Evolutionary conservation across 2,113 vertebrate species (phyloP).

Genomic region (Heterocephalus glaber): DNA sequence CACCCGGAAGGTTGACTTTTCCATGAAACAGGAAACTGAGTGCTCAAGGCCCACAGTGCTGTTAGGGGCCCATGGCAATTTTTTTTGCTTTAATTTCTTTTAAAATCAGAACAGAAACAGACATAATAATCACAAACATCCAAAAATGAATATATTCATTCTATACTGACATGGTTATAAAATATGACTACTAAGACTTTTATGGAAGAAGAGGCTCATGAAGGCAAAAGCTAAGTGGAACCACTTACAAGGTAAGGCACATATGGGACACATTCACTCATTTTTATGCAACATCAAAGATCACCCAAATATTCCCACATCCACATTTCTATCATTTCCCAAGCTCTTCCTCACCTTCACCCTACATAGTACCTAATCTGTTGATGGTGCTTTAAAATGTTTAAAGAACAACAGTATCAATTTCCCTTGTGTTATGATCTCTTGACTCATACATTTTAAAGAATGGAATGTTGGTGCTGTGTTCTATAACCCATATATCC

Average conservation of each 20-base stretch:
- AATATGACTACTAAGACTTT: not conserved
- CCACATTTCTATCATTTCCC: not conserved
- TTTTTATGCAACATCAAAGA: not conserved
- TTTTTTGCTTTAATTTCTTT: constrained; percentile 7
- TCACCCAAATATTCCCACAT: not conserved
- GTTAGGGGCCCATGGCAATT: not conserved
- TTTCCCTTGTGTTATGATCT: constrained; percentile 28
- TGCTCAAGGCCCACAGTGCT: not conserved
- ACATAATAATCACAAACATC: not conserved
- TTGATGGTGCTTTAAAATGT: not conserved
- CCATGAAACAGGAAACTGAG: not conserved
- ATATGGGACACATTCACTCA: not conserved
- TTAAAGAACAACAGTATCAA: not conserved
- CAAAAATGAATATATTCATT: not conserved
- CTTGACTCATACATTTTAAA: not conserved
- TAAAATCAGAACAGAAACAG: not conserved
- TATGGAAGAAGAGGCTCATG: not conserved
- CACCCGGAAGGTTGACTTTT: not conserved
- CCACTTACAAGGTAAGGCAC: not conserved
- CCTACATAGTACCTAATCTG: not conserved
- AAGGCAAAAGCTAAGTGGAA: constrained; percentile 32
- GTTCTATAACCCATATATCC: not conserved
- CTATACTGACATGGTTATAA: not conserved
- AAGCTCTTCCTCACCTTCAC: not conserved
- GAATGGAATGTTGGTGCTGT: not conserved